These are phyloP conservation scores for Benthosema pterotum DNA, from an alignment of 2,797 vertebrate genomes.

Conservation along the genomic window DNA sequence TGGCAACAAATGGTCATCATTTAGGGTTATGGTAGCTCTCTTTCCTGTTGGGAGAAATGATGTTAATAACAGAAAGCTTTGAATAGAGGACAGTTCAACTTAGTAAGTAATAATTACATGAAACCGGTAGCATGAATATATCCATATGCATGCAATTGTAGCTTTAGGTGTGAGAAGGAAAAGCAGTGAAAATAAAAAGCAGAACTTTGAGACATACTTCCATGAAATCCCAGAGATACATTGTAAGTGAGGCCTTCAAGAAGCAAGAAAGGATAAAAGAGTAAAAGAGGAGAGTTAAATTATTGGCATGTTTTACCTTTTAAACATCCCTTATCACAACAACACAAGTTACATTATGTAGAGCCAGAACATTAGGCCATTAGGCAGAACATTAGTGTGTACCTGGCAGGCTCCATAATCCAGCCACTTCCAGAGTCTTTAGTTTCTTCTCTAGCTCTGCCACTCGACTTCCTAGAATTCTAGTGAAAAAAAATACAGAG, in stretches of 20 bases:
- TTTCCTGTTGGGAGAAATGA: constrained; percentile 54
- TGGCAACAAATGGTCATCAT: constrained; percentile 30
- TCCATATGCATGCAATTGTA: neutral
- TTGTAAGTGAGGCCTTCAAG: constrained; percentile 94
- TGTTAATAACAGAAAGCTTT: neutral
- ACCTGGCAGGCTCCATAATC: constrained; percentile 98
- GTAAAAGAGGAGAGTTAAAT: constrained; percentile 49
- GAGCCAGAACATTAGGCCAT: neutral
- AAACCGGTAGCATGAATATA: constrained; percentile 8
- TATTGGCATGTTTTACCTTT: neutral
- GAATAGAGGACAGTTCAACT: too few relatives aligned
- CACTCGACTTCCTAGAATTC: constrained; percentile 94
- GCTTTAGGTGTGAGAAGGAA: constrained; percentile 2
- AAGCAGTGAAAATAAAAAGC: neutral
- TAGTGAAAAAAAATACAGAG: constrained; percentile 49
- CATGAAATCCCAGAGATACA: constrained; percentile 91
- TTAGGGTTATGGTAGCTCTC: constrained; percentile 56
- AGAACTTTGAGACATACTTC: constrained; percentile 85
- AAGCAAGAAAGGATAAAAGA: constrained; percentile 81
- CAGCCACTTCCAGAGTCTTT: constrained; percentile 94
- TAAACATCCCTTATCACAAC: too few relatives aligned
- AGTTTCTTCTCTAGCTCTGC: constrained; percentile 96
- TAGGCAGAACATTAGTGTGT: constrained; percentile 28
- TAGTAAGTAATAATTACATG: neutral
- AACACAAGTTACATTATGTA: too few relatives aligned